Conservation (phyloP, 1,140 invertebrate species). For the Drosophila elegans region DNA sequence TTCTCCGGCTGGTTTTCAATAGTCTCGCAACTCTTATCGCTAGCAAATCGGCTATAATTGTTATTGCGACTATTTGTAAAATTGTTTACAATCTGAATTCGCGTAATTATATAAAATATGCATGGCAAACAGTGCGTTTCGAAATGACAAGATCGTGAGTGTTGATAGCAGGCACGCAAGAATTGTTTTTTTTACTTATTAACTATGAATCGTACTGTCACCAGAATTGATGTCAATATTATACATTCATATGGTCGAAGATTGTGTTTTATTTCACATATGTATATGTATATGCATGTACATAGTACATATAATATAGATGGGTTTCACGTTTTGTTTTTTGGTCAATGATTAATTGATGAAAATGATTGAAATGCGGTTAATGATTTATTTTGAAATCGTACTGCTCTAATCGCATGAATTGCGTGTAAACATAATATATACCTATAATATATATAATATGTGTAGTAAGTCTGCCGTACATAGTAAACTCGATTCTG, state of each 20-base stretch:
- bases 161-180: neutral
- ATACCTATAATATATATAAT: neutral
- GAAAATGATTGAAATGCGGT: constrained; percentile 41
- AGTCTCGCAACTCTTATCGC: constrained; percentile 19
- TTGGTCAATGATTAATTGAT: constrained; percentile 50
- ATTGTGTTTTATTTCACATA: constrained; percentile 13
- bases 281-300: too few species aligned
- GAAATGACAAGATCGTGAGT: constrained; percentile 18
- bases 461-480: constrained; percentile 16
- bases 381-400: constrained; percentile 46
- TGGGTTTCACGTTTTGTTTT: constrained; percentile 1
- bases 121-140: constrained; percentile 18
- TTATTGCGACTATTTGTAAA: constrained; percentile 51
- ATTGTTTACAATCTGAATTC: constrained; percentile 37
- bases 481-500: constrained; percentile 29
- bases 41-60: constrained; percentile 39
- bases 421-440: neutral
- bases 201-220: constrained; percentile 4
- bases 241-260: too few species aligned
- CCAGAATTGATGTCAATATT: constrained; percentile 14
- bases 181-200: neutral
- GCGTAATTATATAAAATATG: constrained; percentile 37
- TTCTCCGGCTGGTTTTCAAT: neutral
- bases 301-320: neutral
- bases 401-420: constrained; percentile 29